Conservation (phyloP, 2,113 vertebrate genomes). For the Tragelaphus imberbis region DNA sequence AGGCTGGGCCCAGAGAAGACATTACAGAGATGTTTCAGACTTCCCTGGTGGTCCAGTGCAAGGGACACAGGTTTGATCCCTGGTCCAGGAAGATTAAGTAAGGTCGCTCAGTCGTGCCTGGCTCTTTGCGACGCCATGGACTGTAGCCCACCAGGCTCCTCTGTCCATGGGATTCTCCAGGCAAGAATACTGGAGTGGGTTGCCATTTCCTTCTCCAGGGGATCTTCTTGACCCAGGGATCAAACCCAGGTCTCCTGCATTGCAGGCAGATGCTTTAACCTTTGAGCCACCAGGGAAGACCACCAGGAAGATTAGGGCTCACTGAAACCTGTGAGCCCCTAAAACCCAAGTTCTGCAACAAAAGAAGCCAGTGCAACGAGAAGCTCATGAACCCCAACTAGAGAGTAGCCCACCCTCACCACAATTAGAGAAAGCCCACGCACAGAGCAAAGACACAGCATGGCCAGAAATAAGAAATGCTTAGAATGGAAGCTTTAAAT, state of each 20-base stretch:
- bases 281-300: too few species aligned
- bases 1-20: not conserved
- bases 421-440: not conserved
- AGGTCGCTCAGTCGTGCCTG: too few species aligned
- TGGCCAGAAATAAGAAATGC: too few species aligned
- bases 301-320: too few species aligned
- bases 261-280: too few species aligned
- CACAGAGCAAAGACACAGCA: not conserved
- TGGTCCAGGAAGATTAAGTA: not conserved
- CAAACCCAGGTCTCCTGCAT: too few species aligned
- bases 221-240: too few species aligned
- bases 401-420: not conserved
- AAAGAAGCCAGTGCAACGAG: not conserved
- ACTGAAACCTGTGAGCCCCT: not conserved
- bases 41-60: not conserved
- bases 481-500: not conserved
- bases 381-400: not conserved
- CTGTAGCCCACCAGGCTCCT: too few species aligned
- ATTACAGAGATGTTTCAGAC: not conserved
- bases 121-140: too few species aligned
- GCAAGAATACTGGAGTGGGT: too few species aligned
- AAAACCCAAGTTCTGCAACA: not conserved
- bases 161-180: too few species aligned
- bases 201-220: too few species aligned
- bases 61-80: not conserved